Evolutionary conservation across 2,888 invertebrate genomes (phyloP).

Genomic region (Cephus rjabovi): DNA sequence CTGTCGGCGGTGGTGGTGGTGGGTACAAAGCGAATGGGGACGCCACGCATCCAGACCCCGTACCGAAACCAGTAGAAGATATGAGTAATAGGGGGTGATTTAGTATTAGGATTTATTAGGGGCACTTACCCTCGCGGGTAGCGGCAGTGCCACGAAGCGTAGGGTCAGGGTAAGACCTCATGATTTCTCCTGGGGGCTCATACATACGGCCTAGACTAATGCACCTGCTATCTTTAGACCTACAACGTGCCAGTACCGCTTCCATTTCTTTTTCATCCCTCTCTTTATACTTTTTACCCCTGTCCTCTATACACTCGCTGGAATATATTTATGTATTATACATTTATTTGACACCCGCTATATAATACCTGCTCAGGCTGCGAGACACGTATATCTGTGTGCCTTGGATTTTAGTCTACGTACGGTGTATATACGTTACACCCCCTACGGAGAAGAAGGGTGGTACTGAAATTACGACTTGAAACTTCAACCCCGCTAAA

Average conservation of each 20-base stretch:
- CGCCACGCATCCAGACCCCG: constrained; percentile 16
- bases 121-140: constrained; percentile 44
- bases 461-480: not conserved
- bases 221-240: constrained; percentile 55
- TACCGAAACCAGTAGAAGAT: constrained; percentile 38
- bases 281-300: constrained; percentile 19
- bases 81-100: constrained; percentile 62
- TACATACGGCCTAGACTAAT: constrained; percentile 56
- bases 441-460: not conserved
- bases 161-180: constrained; percentile 58
- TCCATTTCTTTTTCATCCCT: constrained; percentile 13
- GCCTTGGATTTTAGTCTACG: constrained; percentile 10
- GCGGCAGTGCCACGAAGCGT: constrained; percentile 21
- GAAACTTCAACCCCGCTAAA: not conserved
- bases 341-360: constrained; percentile 4
- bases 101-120: constrained; percentile 64
- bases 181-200: constrained; percentile 63
- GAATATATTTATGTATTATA: not conserved
- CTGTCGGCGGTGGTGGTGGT: not conserved
- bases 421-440: constrained; percentile 12
- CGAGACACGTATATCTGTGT: not conserved
- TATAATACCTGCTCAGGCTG: not conserved
- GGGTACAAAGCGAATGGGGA: not conserved
- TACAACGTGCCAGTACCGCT: constrained; percentile 17
- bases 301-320: not conserved